A percentile compares a stretch with the other conserved stretches of the same genome.
Evolutionary conservation across 2,888 invertebrate genomes (phyloP).

Genomic region (Scaptomyza cyrtandrae): DNA sequence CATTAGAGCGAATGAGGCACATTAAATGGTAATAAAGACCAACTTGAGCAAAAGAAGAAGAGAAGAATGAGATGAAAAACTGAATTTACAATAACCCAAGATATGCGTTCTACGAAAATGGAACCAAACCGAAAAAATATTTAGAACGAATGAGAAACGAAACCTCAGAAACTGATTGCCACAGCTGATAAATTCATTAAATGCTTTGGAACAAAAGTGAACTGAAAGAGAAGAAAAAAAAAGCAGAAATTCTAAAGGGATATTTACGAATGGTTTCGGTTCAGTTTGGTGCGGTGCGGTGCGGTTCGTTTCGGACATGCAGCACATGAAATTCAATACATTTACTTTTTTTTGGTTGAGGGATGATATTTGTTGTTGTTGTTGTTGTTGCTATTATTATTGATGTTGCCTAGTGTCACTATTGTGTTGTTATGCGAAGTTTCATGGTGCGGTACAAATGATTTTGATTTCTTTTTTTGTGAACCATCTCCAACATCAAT

Average conservation of each 20-base stretch:
- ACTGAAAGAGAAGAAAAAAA: constrained; percentile 7
- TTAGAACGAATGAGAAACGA: constrained; percentile 8
- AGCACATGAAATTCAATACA: constrained; percentile 66
- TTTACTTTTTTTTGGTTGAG: constrained; percentile 27
- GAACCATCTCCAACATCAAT: neutral
- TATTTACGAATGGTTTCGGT: constrained; percentile 7
- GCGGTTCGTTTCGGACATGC: constrained; percentile 32
- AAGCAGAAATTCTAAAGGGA: constrained; percentile 1
- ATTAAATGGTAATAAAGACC: constrained; percentile 62
- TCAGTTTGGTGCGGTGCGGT: constrained; percentile 6
- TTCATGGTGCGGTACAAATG: constrained; percentile 52
- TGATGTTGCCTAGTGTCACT: constrained; percentile 70
- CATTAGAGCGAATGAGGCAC: constrained; percentile 50
- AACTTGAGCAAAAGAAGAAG: constrained; percentile 21
- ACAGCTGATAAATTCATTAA: constrained; percentile 78
- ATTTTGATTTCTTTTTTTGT: constrained; percentile 28
- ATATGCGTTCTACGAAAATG: constrained; percentile 54
- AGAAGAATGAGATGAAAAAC: constrained; percentile 18
- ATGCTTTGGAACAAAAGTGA: constrained; percentile 24
- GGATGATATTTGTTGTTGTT: constrained; percentile 50
- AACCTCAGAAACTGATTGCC: constrained; percentile 48
- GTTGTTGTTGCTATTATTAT: constrained; percentile 47
- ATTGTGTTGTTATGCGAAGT: constrained; percentile 49
- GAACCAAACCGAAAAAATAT: constrained; percentile 23
- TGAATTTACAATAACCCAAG: constrained; percentile 55